Evolutionary conservation across 2,888 invertebrate species (phyloP), one percentile per base, ranked within the genome.

Genomic region (Cryptus armator): DNA sequence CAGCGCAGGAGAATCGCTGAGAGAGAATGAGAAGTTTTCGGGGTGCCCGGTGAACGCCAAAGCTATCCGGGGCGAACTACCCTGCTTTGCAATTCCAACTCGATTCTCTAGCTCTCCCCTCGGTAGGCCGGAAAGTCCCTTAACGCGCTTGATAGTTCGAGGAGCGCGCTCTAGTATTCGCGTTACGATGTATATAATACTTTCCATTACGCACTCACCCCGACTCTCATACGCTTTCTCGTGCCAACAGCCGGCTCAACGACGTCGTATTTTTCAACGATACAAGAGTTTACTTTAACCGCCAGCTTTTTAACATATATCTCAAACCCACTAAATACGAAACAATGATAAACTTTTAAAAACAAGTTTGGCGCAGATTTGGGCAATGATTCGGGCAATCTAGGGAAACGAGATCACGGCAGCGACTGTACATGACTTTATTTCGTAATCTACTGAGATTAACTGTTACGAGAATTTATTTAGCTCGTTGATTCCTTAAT

Each of bases 61-160:
- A 75, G 78, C 77, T 77, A 80, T 80, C 83, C 83, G 19, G 76
- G 64, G 72, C 66, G 77, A 81, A 84, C 83, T 83, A 68, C 62
- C 78, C 86, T 84, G 81, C 46, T 83, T 87, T 88, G 85, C 84
- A 83, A 86, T 86, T 87, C 86, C 71, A 86, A 88, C 86, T 89
- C 84, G 88, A 88, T 88, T 88, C 84, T 86, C 81, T 82, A 70
- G 85, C 84, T 29, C 77, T 82, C 77, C 75, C 74, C 62, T 64
- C 51, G 72, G 82, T 86, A 81, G 83, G 83, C 74, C 87, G 85
- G 67, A 83, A 86, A 79, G 86, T 86, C 83, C 81, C 78, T 86
- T 81, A 83, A 81, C 77, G 83, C 81, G 56, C 29, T 82, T 82
- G 76, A 82, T 82, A 77, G 82, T 72, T 82, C 29, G 76, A 68